Evolutionary conservation across 2,113 vertebrate species (phyloP).

Genomic region (Pterocles orientalis): DNA sequence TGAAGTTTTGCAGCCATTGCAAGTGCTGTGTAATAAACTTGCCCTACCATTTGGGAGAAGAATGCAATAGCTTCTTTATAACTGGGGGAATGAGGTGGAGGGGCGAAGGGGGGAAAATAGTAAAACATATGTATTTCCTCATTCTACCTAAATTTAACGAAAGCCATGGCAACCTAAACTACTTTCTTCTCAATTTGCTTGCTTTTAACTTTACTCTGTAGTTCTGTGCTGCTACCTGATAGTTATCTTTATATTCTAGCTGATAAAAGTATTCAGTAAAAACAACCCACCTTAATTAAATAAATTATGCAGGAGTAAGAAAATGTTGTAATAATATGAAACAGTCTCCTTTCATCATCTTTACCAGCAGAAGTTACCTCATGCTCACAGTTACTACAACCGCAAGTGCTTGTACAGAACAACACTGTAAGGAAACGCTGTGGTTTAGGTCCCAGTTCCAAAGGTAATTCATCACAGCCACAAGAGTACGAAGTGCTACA

Average conservation of each 20-base stretch:
- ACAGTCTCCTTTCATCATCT: neutral
- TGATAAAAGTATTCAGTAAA: neutral
- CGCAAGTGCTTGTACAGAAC: neutral
- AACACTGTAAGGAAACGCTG: neutral
- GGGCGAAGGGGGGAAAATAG: accelerated
- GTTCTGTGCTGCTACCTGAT: slow-evolving; percentile 12
- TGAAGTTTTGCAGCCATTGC: neutral
- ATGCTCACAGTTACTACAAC: neutral
- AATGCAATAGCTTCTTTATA: neutral
- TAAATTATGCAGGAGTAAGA: neutral
- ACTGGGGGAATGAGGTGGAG: accelerated
- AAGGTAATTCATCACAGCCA: neutral
- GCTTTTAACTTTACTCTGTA: neutral
- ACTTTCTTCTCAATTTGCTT: neutral
- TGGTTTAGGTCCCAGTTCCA: neutral
- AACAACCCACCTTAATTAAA: neutral
- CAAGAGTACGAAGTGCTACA: neutral
- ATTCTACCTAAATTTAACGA: neutral
- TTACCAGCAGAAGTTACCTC: neutral
- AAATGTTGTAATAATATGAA: neutral
- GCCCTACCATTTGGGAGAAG: neutral
- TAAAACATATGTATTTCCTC: neutral
- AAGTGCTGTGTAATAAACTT: neutral
- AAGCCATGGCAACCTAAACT: neutral
- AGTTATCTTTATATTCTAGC: neutral